These are phyloP conservation scores for Pelochelys cantorii DNA, from an alignment of 2,797 vertebrate species.

Conservation along the genomic window DNA sequence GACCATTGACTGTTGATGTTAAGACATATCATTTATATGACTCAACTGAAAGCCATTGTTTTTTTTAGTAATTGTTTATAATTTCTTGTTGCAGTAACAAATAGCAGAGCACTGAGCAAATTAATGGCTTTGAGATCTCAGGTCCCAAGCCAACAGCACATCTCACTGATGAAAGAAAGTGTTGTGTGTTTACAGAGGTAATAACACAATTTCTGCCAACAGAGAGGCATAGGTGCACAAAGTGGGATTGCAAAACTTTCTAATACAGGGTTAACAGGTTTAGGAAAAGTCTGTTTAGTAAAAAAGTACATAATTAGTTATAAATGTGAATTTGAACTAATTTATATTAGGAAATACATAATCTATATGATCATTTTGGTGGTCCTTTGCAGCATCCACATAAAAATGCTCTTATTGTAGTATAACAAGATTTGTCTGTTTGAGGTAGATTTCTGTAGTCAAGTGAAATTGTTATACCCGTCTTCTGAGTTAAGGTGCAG, in stretches of 20 bases:
- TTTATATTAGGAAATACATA: not conserved
- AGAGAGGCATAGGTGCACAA: fast-evolving
- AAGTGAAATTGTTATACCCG: not conserved
- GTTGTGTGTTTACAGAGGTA: not conserved
- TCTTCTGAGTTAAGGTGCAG: not conserved
- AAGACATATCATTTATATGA: not conserved
- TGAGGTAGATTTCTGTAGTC: not conserved
- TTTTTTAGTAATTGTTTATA: not conserved
- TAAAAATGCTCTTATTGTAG: fast-evolving
- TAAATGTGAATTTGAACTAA: not conserved
- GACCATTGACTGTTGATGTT: not conserved
- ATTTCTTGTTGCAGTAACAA: not conserved
- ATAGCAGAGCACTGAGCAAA: not conserved
- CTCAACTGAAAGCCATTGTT: not conserved
- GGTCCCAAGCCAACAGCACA: not conserved
- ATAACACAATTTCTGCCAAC: fast-evolving
- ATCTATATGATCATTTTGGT: not conserved
- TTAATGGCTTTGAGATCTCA: not conserved
- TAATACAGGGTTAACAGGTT: not conserved
- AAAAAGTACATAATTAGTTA: not conserved
- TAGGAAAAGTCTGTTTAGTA: not conserved
- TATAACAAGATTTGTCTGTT: not conserved
- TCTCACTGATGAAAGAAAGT: not conserved
- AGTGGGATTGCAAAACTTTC: not conserved
- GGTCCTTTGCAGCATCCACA: not conserved